Base-by-base conservation (phyloP, 2,113 vertebrate species). In the Thunnus maccoyii region DNA sequence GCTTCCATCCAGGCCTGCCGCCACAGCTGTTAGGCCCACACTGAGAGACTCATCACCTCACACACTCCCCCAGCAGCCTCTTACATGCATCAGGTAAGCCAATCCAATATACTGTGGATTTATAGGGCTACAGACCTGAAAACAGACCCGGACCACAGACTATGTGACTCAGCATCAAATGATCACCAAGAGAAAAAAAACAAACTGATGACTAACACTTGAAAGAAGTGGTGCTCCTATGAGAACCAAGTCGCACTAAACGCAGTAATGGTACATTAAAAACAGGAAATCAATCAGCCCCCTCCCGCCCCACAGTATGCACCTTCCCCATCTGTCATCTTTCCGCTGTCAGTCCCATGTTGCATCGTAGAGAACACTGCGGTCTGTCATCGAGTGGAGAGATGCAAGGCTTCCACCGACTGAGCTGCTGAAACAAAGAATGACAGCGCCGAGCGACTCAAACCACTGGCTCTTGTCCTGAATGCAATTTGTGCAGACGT, bases 401-500 rank as follows among this genome's bases (percentile, higher is more conserved):
- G 30, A 61, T 46, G 60, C 9, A 57, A 50, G 32, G 44, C 25
- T 55, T 72, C 54, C 48, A 32, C 5, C 47, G 58, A 71, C 48
- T 32, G 41, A 57, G 60, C 63, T 56, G 22, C 11, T 41, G 55
- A 92, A 75, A 86, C 78, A 84, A 80, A 74, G 44, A 66, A 36
- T 20, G 54, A 72, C 52, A 58, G 51, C 7, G 32, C 62, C 1
- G 51, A 69, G 69, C n/a, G 64, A 72, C 44, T 69, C 44, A 41
- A 48, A 72, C 67, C 46, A 5, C 62, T 15, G 71, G 27, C 62
- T 82, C 61, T 81, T 27, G 20, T 73, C 70, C 67, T 51, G 17
- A 80, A 92, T 80, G 86, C 80, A 90, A 91, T 90, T 87, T 84
- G 67, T 75, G 76, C 74, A 77, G 69, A 82, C 4, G 32, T 72